A percentile compares a stretch with the other conserved stretches of the same genome.
These are phyloP conservation scores for Zoroaster sp. DNA, from an alignment of 53 echinoderm and acorn worm species.

Conservation along the genomic window DNA sequence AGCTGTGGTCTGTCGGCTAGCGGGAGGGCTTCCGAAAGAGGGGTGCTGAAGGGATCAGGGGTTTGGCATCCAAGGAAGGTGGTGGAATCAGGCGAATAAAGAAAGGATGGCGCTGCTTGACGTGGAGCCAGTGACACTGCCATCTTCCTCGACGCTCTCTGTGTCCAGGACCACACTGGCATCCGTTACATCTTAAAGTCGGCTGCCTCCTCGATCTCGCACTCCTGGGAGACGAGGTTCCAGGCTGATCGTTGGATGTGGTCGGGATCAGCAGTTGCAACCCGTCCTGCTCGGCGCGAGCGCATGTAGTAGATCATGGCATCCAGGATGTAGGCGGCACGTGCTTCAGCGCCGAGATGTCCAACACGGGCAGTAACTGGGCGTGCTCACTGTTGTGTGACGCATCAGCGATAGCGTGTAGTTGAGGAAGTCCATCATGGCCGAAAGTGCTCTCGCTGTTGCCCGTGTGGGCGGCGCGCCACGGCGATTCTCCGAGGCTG, in stretches of 20 bases:
- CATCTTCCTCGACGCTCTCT: slow-evolving; percentile 67
- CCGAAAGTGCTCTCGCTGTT: slow-evolving; percentile 78
- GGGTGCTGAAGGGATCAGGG: slow-evolving; percentile 87
- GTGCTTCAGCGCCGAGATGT: slow-evolving; percentile 92
- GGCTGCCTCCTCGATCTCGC: slow-evolving; percentile 58
- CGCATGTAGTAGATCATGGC: slow-evolving; percentile 91
- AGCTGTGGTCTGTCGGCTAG: slow-evolving; percentile 95
- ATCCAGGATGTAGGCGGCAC: slow-evolving; percentile 93
- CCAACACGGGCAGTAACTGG: slow-evolving; percentile 82
- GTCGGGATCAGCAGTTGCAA: slow-evolving; percentile 43
- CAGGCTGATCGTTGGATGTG: slow-evolving; percentile 57
- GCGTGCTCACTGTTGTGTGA: slow-evolving; percentile 94
- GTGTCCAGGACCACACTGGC: slow-evolving; percentile 61
- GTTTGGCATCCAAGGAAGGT: slow-evolving; percentile 96
- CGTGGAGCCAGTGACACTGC: slow-evolving; percentile 50
- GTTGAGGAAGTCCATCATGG: slow-evolving; percentile 95
- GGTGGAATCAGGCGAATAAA: slow-evolving; percentile 94
- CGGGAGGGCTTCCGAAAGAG: slow-evolving; percentile 90
- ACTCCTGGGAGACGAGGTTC: slow-evolving; percentile 67
- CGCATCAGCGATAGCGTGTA: slow-evolving; percentile 96
- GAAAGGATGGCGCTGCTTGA: slow-evolving; percentile 79
- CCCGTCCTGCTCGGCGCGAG: slow-evolving; percentile 70
- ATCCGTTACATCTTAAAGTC: slow-evolving; percentile 74
- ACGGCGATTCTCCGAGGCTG: slow-evolving; percentile 89
- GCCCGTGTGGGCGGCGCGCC: slow-evolving; percentile 37